These are phyloP conservation scores for Sarotherodon lohbergeri DNA, from an alignment of 2,113 vertebrate species.

Conservation along the genomic window DNA sequence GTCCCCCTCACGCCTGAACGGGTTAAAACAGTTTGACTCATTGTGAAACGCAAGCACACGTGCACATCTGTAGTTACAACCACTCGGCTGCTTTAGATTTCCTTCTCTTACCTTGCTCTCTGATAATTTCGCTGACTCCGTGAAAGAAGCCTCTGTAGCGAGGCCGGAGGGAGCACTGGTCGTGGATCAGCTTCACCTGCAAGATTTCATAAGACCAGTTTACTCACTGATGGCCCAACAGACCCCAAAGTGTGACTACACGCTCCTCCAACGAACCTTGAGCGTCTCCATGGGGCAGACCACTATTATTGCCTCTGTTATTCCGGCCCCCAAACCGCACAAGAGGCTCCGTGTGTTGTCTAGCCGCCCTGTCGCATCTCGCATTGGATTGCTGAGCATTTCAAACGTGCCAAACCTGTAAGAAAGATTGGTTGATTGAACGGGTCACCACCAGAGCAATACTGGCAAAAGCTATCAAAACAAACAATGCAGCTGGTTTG, in stretches of 20 bases:
- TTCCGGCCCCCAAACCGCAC: constrained; percentile 73
- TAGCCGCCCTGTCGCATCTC: constrained; percentile 69
- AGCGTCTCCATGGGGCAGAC: constrained; percentile 81
- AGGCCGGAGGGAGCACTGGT: constrained; percentile 73
- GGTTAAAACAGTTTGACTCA: neutral
- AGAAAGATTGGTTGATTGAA: neutral
- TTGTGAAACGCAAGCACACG: neutral
- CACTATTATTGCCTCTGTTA: constrained; percentile 73
- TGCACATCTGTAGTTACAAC: neutral
- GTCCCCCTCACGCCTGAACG: constrained; percentile 72
- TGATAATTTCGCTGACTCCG: constrained; percentile 76
- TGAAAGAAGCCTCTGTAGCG: constrained; percentile 78
- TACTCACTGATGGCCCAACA: neutral
- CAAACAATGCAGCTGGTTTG: neutral
- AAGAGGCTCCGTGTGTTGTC: constrained; percentile 74
- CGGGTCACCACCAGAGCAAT: neutral
- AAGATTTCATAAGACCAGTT: neutral
- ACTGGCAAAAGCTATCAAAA: neutral
- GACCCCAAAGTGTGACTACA: neutral
- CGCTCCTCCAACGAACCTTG: constrained; percentile 57
- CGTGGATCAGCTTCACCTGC: constrained; percentile 81
- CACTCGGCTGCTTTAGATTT: neutral
- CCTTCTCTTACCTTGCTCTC: constrained; percentile 67
- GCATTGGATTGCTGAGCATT: constrained; percentile 73
- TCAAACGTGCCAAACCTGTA: constrained; percentile 78